These are phyloP conservation scores for Stegophylla sp. DNA, from an alignment of 2,888 invertebrate genomes.

Conservation along the genomic window DNA sequence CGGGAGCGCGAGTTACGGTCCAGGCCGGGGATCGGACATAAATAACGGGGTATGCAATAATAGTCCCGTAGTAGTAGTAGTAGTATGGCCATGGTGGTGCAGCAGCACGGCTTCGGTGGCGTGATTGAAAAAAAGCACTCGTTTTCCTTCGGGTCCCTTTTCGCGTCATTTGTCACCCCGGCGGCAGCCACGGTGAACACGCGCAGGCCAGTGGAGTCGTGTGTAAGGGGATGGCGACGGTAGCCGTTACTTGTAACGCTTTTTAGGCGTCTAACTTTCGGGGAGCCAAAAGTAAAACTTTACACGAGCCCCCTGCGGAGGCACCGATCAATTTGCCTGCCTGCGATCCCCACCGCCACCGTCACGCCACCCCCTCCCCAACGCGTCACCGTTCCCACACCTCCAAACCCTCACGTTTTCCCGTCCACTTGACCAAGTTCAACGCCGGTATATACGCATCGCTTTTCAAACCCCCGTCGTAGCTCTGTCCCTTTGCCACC, in stretches of 20 bases:
- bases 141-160: constrained; percentile 52
- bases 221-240: neutral
- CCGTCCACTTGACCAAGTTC: constrained; percentile 37
- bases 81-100: no score
- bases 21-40: constrained; percentile 40
- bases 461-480: constrained; percentile 25
- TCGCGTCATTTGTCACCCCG: constrained; percentile 54
- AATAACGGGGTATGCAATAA: constrained; percentile 59
- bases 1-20: constrained; percentile 48
- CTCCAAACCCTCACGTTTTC: neutral
- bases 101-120: neutral
- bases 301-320: constrained; percentile 42
- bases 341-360: neutral
- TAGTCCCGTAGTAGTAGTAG: no score
- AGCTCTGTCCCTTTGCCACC: neutral
- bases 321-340: constrained; percentile 47
- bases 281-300: constrained; percentile 46
- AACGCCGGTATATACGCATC: constrained; percentile 14
- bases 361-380: neutral
- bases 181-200: neutral
- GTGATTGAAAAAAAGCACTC: constrained; percentile 57
- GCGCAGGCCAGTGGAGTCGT: no score
- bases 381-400: no score
- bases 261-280: constrained; percentile 54
- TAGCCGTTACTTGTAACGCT: constrained; percentile 39